Conservation (phyloP, 2,888 invertebrate genomes). For the Drosophila barbarae region DNA sequence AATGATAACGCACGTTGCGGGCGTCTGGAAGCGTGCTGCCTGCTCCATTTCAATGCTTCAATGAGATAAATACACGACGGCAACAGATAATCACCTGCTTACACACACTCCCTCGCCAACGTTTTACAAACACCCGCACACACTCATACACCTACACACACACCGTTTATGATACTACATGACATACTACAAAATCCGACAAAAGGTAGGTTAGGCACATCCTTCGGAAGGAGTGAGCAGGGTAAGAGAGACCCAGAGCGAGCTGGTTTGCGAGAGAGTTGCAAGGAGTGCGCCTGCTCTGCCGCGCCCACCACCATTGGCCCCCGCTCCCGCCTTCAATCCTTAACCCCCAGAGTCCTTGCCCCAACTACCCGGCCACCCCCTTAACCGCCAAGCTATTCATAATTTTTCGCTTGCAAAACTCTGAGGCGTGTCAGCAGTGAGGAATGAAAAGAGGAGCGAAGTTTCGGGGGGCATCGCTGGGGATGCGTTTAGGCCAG, state of each 20-base stretch:
- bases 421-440: constrained; percentile 57
- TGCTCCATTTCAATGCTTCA: constrained; percentile 50
- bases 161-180: constrained; percentile 53
- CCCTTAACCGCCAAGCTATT: constrained; percentile 35
- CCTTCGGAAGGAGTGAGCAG: constrained; percentile 36
- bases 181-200: constrained; percentile 64
- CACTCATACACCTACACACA: constrained; percentile 25
- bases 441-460: neutral
- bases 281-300: constrained; percentile 43
- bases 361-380: neutral
- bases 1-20: constrained; percentile 25
- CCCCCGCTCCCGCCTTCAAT: constrained; percentile 16
- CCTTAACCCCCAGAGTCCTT: constrained; percentile 25
- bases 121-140: constrained; percentile 32
- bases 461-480: constrained; percentile 3
- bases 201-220: constrained; percentile 76
- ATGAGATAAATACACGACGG: constrained; percentile 70
- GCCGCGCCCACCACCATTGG: constrained; percentile 63
- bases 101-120: constrained; percentile 42
- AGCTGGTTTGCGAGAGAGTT: constrained; percentile 28
- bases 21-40: constrained; percentile 26
- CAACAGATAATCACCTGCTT: constrained; percentile 76
- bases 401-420: constrained; percentile 49
- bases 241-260: constrained; percentile 18
- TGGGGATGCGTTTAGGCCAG: constrained; percentile 42